phyloP scores from a whole-genome alignment of 2,797 vertebrate genomes.

The Okamejei kenojei region DNA sequence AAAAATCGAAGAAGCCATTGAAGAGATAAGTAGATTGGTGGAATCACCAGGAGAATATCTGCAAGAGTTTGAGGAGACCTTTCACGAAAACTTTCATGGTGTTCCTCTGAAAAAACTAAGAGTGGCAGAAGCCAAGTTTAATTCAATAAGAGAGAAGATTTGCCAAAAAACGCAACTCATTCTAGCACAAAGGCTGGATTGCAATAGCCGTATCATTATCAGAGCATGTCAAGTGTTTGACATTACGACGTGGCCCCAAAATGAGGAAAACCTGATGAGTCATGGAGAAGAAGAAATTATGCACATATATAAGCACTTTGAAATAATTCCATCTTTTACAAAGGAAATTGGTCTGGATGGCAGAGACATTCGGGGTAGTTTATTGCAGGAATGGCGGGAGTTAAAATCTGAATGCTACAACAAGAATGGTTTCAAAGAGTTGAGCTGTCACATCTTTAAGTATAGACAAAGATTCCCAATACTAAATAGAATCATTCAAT shows the following conservation, averaged over 20 bases:
- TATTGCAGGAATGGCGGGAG: conserved; percentile 84
- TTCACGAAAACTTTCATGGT: conserved; percentile 89
- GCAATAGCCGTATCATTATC: conserved; percentile 73
- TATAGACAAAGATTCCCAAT: conserved; percentile 85
- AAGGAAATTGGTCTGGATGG: conserved; percentile 65
- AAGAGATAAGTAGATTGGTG: conserved; percentile 80
- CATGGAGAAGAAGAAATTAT: conserved; percentile 87
- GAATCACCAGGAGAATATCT: conserved; percentile 86
- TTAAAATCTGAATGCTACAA: conserved; percentile 87
- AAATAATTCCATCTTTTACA: conserved; percentile 65
- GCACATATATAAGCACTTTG: conserved; percentile 77
- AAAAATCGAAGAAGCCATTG: conserved; percentile 83
- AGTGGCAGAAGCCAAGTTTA: conserved; percentile 92
- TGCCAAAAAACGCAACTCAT: conserved; percentile 85
- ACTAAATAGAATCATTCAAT: conserved; percentile 68
- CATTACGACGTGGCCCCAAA: conserved; percentile 76
- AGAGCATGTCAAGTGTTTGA: conserved; percentile 88
- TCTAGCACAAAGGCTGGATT: conserved; percentile 78
- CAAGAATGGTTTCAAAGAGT: conserved; percentile 83
- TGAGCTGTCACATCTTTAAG: conserved; percentile 78
- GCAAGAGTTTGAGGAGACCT: conserved; percentile 91
- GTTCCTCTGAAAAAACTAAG: conserved; percentile 86
- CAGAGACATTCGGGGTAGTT: conserved; percentile 63
- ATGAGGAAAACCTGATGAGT: conserved; percentile 70
- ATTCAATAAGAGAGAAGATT: conserved; percentile 92